These are phyloP conservation scores for Galerucella nymphaeae DNA, from an alignment of 2,888 invertebrate species.

Conservation along the genomic window DNA sequence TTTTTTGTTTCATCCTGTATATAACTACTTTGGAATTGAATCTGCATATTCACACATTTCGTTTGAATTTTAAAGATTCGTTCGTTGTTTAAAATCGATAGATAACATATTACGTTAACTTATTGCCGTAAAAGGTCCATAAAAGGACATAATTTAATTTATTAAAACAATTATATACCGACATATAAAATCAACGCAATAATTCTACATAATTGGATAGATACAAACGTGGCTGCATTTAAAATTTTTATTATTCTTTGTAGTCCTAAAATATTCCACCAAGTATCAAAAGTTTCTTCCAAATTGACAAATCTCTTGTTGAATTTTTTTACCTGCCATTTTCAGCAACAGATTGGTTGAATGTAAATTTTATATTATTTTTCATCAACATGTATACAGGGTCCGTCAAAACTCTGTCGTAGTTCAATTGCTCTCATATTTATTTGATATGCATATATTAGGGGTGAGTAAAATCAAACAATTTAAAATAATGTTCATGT, in stretches of 20 bases:
- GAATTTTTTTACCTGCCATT: too few relatives aligned
- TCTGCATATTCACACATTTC: background rate
- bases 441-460: too few relatives aligned
- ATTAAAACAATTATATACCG: slow-evolving; percentile 32
- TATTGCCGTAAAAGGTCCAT: slow-evolving; percentile 14
- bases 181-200: slow-evolving; percentile 32
- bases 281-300: background rate
- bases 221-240: slow-evolving; percentile 29
- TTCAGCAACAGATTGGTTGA: too few relatives aligned
- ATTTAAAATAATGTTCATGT: too few relatives aligned
- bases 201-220: slow-evolving; percentile 37
- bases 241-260: background rate
- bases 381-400: too few relatives aligned
- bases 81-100: background rate
- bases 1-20: too few relatives aligned
- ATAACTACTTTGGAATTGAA: too few relatives aligned
- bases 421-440: too few relatives aligned
- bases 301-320: too few relatives aligned
- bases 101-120: background rate
- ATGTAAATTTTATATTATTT: too few relatives aligned
- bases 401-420: too few relatives aligned
- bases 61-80: background rate
- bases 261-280: background rate
- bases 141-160: slow-evolving; percentile 24
- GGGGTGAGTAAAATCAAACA: too few relatives aligned